Evolutionary conservation across 2,888 invertebrate genomes (phyloP).

Genomic region (Odontocolon sp.): DNA sequence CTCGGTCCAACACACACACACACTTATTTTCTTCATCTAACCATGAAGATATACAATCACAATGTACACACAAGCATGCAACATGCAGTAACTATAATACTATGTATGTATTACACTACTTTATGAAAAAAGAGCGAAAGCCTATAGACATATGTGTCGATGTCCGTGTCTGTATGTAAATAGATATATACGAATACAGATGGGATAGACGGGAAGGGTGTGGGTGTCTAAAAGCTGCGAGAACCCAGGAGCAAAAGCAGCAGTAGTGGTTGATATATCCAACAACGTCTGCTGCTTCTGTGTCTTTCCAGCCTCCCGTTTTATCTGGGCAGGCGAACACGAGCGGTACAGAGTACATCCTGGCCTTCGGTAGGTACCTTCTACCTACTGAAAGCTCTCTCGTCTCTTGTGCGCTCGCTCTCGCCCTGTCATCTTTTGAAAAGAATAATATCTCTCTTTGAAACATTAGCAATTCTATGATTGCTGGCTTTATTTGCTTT

Average conservation of each 20-base stretch:
- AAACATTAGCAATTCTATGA: conserved; percentile 78
- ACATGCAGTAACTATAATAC: not conserved
- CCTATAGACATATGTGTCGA: not conserved
- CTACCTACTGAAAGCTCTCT: conserved; percentile 41
- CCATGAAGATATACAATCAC: conserved; percentile 33
- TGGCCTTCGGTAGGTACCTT: conserved; percentile 20
- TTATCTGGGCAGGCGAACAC: conserved; percentile 32
- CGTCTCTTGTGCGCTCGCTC: conserved; percentile 13
- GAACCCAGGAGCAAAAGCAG: conserved; percentile 32
- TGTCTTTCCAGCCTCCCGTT: conserved; percentile 37
- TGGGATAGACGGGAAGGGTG: conserved; percentile 10
- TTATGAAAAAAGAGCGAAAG: not conserved
- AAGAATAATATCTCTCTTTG: conserved; percentile 76
- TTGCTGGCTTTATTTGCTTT: conserved; percentile 74
- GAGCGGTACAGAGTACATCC: conserved; percentile 31
- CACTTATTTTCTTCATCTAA: conserved; percentile 29
- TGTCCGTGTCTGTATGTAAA: conserved; percentile 1
- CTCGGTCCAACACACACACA: not conserved
- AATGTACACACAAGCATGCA: conserved; percentile 5
- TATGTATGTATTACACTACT: too few species aligned
- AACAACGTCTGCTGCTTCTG: conserved; percentile 38
- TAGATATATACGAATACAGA: conserved; percentile 8
- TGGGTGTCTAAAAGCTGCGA: conserved; percentile 34
- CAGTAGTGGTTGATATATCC: conserved; percentile 33
- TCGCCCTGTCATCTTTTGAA: conserved; percentile 70